phyloP scores from a whole-genome alignment of 2,113 vertebrate genomes.

The Podilymbus podiceps region DNA sequence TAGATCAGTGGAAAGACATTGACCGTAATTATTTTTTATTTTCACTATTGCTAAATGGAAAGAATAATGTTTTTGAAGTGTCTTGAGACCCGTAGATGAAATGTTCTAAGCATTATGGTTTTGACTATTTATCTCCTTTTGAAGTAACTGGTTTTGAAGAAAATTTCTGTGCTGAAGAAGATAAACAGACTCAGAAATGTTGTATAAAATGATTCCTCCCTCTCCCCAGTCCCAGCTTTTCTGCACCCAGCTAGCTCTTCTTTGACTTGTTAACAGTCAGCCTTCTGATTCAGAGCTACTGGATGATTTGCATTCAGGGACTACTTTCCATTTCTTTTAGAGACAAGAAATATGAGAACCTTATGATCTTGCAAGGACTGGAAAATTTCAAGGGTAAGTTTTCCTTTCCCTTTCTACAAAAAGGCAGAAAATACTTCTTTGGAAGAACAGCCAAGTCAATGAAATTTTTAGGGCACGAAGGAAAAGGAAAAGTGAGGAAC shows the following conservation, averaged over 20 bases:
- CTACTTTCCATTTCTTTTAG: background rate
- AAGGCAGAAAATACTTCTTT: background rate
- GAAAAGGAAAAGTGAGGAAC: background rate
- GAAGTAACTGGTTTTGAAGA: background rate
- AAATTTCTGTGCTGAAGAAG: background rate
- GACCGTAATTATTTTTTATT: background rate
- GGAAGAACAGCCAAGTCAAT: background rate
- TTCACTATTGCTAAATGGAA: background rate
- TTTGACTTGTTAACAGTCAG: background rate
- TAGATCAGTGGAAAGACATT: background rate
- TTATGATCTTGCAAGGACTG: background rate
- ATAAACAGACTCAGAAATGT: background rate
- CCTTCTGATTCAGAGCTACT: background rate
- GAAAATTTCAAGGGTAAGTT: background rate
- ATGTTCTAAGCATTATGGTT: background rate
- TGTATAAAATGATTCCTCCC: background rate
- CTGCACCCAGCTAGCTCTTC: background rate
- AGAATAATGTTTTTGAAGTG: background rate
- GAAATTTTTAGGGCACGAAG: background rate
- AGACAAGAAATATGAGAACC: background rate
- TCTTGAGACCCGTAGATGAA: background rate
- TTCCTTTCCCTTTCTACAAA: background rate
- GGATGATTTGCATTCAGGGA: background rate
- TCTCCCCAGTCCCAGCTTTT: background rate
- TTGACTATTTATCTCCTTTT: background rate